Conservation (phyloP, 1,140 invertebrate genomes). For the Pristionchus pacificus region DNA sequence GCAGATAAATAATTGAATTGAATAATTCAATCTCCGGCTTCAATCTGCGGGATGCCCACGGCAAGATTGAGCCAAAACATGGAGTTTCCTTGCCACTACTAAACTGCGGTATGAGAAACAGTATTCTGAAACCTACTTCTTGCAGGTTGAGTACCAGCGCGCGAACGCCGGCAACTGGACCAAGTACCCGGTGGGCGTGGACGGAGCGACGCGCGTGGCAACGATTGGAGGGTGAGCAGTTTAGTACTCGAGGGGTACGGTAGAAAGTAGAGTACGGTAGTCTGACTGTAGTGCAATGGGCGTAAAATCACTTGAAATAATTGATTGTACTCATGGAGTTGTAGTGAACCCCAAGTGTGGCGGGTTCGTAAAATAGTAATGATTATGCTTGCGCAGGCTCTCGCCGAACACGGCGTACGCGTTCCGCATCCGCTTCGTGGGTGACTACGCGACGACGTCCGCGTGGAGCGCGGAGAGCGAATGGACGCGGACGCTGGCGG, state of each 20-base stretch:
- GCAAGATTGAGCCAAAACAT: conserved; percentile 2
- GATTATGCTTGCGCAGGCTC: conserved; percentile 62
- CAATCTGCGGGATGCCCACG: too few species aligned
- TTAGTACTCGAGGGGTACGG: too few species aligned
- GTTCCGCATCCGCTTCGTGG: conserved; percentile 88
- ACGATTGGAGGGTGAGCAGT: too few species aligned
- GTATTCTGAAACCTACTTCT: conserved; percentile 2
- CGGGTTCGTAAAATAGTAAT: too few species aligned
- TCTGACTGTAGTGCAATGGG: too few species aligned
- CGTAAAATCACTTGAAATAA: too few species aligned
- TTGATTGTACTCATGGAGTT: too few species aligned
- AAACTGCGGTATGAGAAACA: not conserved
- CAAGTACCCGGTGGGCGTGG: conserved; percentile 15
- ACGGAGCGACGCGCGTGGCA: conserved; percentile 18
- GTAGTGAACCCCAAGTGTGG: too few species aligned
- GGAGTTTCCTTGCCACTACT: too few species aligned
- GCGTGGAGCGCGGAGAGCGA: conserved; percentile 82
- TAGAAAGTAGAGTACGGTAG: too few species aligned
- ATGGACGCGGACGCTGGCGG: conserved; percentile 79
- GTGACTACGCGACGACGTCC: conserved; percentile 83
- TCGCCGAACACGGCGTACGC: conserved; percentile 85
- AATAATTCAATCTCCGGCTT: too few species aligned
- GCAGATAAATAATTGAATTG: too few species aligned
- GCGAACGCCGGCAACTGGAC: conserved; percentile 45
- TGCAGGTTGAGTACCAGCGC: conserved; percentile 41